Evolutionary conservation across 2,888 invertebrate genomes (phyloP), one percentile per base, ranked within the genome.

Genomic region (Epirrhoe tristata): DNA sequence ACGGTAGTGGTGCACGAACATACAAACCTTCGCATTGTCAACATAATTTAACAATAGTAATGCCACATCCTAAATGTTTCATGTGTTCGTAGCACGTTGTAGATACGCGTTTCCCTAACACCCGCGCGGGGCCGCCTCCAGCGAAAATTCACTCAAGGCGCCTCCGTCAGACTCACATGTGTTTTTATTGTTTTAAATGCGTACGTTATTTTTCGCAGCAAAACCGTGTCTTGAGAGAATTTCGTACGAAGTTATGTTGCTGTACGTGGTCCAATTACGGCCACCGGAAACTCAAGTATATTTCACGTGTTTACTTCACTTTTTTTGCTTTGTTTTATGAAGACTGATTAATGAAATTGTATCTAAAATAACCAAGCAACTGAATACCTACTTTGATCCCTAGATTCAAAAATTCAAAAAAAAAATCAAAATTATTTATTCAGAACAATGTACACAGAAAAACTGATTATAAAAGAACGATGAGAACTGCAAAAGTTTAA

Each of bases 141-240:
- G 79, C 79, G 83, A 86, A 89, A 90, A 89, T 89, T 89, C 88
- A 89, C 89, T 88, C 85, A 86, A 84, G 82, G 71, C 82, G 81
- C 82, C 84, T 83, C 83, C 84, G 81, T 80, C 84, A 83, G 83
- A 79, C 82, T 80, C 81, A 83, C 83, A 87, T 86, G 84, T 86
- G 82, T 87, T 88, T 89, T 90, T 90, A 91, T 90, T 89, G 85
- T 90, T 89, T 89, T 87, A 89, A 90, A 89, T 87, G 88, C 86
- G 85, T 86, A 85, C 86, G 85, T 83, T 89, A 87, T 89, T 90
- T 89, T 86, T 85, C 83, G 82, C 80, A 81, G 79, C 80, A 80
- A 76, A 83, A 81, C 79, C 80, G 68, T 77, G 78, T 77, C 78
- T 83, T 79, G 76, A 74, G 78, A 80, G 79, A 82, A 83, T 82